These are phyloP conservation scores for Allolobophora icterica DNA, from an alignment of 2,888 invertebrate species.

Conservation along the genomic window DNA sequence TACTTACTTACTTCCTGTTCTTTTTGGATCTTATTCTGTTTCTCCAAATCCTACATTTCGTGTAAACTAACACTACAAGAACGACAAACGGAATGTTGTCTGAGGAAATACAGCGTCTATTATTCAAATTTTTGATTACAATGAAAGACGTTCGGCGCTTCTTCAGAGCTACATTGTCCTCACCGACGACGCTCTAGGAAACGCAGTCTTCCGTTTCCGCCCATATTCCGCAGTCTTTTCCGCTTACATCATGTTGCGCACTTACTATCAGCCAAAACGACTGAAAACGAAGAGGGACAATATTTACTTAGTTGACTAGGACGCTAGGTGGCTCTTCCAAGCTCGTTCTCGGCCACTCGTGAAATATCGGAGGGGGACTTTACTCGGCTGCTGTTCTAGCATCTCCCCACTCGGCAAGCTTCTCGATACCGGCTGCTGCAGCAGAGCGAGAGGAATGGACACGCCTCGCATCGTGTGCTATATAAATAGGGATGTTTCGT, in stretches of 20 bases:
- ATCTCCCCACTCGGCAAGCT: no score
- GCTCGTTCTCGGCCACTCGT: background rate
- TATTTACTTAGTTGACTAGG: background rate
- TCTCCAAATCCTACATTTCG: background rate
- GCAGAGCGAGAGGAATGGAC: background rate
- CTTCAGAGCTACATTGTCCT: background rate
- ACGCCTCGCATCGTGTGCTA: background rate
- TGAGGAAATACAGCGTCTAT: background rate
- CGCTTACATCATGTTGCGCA: background rate
- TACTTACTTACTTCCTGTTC: no score
- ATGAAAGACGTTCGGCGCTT: background rate
- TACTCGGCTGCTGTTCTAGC: no score
- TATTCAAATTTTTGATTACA: background rate
- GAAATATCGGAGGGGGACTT: background rate
- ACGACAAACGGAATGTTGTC: background rate
- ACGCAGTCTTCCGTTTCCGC: background rate
- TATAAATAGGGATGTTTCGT: background rate
- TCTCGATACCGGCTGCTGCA: background rate
- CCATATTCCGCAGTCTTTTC: background rate
- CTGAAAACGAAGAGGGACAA: conserved; percentile 11
- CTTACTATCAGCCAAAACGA: background rate
- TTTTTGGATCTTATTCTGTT: background rate
- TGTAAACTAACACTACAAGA: background rate
- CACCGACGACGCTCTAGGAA: background rate
- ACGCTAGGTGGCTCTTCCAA: background rate